These are phyloP conservation scores for Hirtodrosophila trivittata DNA, from an alignment of 2,888 invertebrate species.

Conservation along the genomic window DNA sequence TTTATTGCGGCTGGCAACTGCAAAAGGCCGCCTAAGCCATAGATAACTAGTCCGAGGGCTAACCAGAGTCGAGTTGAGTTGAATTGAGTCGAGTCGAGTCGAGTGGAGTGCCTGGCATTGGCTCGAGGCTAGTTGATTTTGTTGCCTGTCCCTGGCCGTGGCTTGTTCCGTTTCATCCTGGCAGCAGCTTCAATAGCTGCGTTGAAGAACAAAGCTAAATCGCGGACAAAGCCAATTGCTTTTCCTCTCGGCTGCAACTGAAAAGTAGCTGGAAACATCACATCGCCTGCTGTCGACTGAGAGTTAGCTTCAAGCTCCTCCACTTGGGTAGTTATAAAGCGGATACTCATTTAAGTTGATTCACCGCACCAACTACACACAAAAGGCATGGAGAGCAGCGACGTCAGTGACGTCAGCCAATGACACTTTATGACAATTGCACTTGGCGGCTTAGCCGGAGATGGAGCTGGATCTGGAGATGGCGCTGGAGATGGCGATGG, in stretches of 20 bases:
- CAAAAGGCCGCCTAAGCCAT: constrained; percentile 29
- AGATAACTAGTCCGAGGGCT: constrained; percentile 15
- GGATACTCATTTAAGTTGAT: constrained; percentile 80
- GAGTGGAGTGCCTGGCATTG: constrained; percentile 3
- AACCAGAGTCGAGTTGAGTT: constrained; percentile 13
- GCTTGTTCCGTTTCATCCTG: constrained; percentile 12
- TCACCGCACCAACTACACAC: constrained; percentile 71
- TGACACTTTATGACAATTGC: constrained; percentile 81
- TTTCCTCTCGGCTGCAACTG: constrained; percentile 35
- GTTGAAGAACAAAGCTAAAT: constrained; percentile 59
- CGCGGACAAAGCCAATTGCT: constrained; percentile 70
- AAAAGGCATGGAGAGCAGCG: constrained; percentile 30
- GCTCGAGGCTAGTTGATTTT: constrained; percentile 5
- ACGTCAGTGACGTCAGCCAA: constrained; percentile 67
- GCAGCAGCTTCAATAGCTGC: constrained; percentile 30
- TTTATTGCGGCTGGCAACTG: constrained; percentile 5
- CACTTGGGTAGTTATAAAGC: constrained; percentile 71
- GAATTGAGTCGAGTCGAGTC: not conserved
- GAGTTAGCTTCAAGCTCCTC: constrained; percentile 20
- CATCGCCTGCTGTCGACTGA: constrained; percentile 1
- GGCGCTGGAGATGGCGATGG: constrained; percentile 3
- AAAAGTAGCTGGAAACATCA: constrained; percentile 11
- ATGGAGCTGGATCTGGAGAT: not conserved
- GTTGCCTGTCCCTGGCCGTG: not conserved
- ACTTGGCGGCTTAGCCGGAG: constrained; percentile 64